Conservation (phyloP, 2,113 vertebrate genomes). For the Engystomops pustulosus region DNA sequence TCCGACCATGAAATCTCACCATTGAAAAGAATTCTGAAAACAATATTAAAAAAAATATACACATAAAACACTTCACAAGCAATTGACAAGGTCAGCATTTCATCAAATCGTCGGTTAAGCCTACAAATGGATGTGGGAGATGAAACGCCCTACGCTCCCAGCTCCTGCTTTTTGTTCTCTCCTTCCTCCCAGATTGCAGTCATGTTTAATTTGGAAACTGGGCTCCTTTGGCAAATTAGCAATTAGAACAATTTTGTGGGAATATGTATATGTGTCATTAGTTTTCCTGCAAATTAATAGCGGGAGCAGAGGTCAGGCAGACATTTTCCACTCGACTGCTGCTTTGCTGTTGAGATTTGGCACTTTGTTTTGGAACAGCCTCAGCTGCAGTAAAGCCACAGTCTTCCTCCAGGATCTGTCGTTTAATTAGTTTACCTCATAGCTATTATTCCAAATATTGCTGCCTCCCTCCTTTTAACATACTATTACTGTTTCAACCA, state of each 20-base stretch:
- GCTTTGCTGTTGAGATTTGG: constrained; percentile 83
- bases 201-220: constrained; percentile 94
- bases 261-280: constrained; percentile 99
- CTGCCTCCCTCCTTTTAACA: constrained; percentile 76
- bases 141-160: constrained; percentile 67
- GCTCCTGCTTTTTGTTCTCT: constrained; percentile 71
- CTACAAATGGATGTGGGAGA: constrained; percentile 71
- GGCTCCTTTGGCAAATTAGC: constrained; percentile 96
- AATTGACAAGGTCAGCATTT: constrained; percentile 79
- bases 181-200: constrained; percentile 80
- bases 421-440: constrained; percentile 97
- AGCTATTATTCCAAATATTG: constrained; percentile 93
- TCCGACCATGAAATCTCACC: constrained; percentile 57
- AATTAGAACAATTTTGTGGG: constrained; percentile 98
- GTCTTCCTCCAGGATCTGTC: constrained; percentile 85
- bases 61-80: constrained; percentile 66
- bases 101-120: constrained; percentile 81
- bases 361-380: constrained; percentile 81
- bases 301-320: constrained; percentile 87
- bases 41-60: constrained; percentile 66
- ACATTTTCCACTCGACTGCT: constrained; percentile 93
- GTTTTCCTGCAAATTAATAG: constrained; percentile 97
- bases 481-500: constrained; percentile 82
- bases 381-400: constrained; percentile 82
- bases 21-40: constrained; percentile 63